These are phyloP conservation scores for Nasonia vitripennis DNA, from an alignment of 1,140 invertebrate genomes.

Conservation along the genomic window DNA sequence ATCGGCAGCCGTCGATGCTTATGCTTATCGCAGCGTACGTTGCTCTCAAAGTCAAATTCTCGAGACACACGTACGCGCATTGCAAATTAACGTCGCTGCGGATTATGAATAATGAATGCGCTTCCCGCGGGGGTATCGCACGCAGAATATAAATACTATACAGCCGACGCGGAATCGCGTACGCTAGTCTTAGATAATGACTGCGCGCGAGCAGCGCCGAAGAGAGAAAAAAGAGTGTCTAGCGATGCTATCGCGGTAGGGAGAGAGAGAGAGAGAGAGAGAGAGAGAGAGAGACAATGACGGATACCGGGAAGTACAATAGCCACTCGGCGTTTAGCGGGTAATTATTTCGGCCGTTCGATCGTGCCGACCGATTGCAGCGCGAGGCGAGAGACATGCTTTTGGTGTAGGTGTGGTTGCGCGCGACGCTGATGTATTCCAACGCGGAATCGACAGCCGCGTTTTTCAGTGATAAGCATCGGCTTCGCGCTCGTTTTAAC, in stretches of 20 bases:
- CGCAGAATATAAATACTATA: background rate
- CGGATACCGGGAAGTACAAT: conserved; percentile 11
- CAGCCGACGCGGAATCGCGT: background rate
- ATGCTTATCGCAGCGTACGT: background rate
- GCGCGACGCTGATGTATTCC: background rate
- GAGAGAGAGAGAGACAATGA: conserved; percentile 8
- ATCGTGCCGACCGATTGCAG: conserved; percentile 36
- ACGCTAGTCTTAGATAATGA: background rate
- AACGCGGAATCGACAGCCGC: conserved; percentile 17
- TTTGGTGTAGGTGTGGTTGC: background rate
- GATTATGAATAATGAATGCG: conserved; percentile 40
- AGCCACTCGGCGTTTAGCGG: conserved; percentile 16
- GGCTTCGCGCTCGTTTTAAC: background rate
- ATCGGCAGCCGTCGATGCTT: background rate
- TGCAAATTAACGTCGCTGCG: conserved; percentile 22
- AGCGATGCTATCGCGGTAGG: background rate
- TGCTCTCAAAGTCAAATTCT: conserved; percentile 34
- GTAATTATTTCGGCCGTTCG: conserved; percentile 42
- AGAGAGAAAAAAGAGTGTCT: background rate
- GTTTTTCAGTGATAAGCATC: background rate
- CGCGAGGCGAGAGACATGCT: background rate
- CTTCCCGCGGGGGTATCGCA: background rate
- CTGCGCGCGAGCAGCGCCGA: background rate
- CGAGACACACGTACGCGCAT: background rate
- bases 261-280: background rate